A percentile compares a stretch with the other conserved stretches of the same genome.
Conservation (phyloP, 2,113 vertebrate genomes). For the Actenoides lindsayi region DNA sequence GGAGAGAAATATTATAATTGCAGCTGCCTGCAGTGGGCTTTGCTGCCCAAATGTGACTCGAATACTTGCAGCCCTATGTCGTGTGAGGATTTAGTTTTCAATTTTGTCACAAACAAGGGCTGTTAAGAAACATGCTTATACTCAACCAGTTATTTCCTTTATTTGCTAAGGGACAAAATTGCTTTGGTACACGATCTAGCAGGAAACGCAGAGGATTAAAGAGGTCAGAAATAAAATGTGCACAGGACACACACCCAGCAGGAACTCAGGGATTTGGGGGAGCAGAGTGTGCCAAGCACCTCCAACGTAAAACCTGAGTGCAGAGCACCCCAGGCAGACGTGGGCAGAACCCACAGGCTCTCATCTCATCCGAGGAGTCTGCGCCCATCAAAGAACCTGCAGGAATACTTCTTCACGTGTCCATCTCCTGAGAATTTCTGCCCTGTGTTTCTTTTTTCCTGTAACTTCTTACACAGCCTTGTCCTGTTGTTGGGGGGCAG, state of each 20-base stretch:
- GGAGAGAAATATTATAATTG: conserved; percentile 1
- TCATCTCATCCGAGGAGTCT: rapidly evolving
- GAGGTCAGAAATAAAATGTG: neutral
- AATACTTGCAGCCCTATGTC: neutral
- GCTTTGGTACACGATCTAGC: neutral
- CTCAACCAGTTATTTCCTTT: neutral
- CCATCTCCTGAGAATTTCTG: neutral
- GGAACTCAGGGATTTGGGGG: neutral
- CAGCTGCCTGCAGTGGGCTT: neutral
- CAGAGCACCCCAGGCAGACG: neutral
- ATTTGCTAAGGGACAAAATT: neutral
- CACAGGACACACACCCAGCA: neutral
- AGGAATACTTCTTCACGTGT: neutral
- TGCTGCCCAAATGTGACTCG: conserved; percentile 20
- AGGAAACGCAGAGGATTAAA: neutral
- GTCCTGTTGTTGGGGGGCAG: neutral
- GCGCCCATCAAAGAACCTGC: neutral
- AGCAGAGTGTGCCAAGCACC: neutral
- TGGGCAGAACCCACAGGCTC: neutral
- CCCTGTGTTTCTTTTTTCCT: neutral
- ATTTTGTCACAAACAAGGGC: conserved; percentile 14
- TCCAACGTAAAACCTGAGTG: neutral
- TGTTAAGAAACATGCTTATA: neutral
- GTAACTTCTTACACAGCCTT: neutral
- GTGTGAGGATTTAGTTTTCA: neutral